phyloP scores from a whole-genome alignment of 1,140 invertebrate species.

The Psix sp. region DNA sequence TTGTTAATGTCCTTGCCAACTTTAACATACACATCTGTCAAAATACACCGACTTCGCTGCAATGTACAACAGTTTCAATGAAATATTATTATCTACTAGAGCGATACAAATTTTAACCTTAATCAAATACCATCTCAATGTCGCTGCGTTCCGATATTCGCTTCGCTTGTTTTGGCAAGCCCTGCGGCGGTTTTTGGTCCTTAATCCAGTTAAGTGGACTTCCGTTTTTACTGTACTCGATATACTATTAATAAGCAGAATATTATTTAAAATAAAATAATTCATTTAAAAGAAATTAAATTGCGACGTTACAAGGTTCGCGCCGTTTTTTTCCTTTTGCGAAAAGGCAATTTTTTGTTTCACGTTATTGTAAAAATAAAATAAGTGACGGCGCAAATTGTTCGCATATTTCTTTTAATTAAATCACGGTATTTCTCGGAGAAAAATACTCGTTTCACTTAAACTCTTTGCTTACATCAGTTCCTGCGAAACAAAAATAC shows the following conservation, averaged over 20 bases:
- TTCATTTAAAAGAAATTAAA: too few relatives aligned
- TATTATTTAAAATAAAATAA: background rate
- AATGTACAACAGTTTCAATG: slow-evolving; percentile 42
- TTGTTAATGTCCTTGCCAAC: slow-evolving; percentile 51
- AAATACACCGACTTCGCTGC: slow-evolving; percentile 57
- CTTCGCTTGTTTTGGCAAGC: slow-evolving; percentile 60
- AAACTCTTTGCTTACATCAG: slow-evolving; percentile 56
- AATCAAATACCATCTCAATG: slow-evolving; percentile 55
- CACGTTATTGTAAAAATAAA: too few relatives aligned
- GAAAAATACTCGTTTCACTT: background rate
- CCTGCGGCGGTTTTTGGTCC: slow-evolving; percentile 58
- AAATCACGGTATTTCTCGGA: too few relatives aligned
- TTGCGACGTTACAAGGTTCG: too few relatives aligned
- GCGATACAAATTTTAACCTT: background rate
- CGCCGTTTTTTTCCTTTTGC: too few relatives aligned
- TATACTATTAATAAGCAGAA: slow-evolving; percentile 59
- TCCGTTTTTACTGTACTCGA: slow-evolving; percentile 62
- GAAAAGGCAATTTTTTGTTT: too few relatives aligned
- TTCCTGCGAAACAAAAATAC: slow-evolving; percentile 64
- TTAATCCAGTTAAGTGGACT: slow-evolving; percentile 68
- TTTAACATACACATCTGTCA: slow-evolving; percentile 50
- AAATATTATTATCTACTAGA: background rate
- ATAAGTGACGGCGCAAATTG: too few relatives aligned
- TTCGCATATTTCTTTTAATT: too few relatives aligned
- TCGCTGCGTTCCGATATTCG: slow-evolving; percentile 44